These are phyloP conservation scores for Cetonia aurata DNA, from an alignment of 2,888 invertebrate genomes.

Conservation along the genomic window DNA sequence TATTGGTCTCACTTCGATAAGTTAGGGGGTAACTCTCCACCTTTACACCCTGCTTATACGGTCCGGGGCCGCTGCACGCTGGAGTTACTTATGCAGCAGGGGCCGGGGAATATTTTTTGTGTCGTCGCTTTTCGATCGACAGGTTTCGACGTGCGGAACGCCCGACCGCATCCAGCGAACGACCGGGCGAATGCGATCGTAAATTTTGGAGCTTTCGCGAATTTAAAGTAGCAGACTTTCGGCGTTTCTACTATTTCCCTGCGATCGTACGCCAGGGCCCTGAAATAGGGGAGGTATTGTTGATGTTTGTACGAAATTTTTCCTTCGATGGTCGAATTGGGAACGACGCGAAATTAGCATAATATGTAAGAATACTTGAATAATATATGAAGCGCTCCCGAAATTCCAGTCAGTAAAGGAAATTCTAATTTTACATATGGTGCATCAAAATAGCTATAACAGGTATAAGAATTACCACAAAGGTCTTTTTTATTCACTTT, in stretches of 20 bases:
- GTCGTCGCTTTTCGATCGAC: background rate
- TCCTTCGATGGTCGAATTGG: no score
- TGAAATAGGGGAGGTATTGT: no score
- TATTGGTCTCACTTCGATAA: slow-evolving; percentile 54
- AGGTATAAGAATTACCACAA: no score
- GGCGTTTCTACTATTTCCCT: background rate
- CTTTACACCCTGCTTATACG: background rate
- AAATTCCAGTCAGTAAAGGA: no score
- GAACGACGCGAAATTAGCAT: no score
- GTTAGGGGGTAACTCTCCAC: slow-evolving; percentile 51
- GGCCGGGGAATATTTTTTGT: slow-evolving; percentile 17
- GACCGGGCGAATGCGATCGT: slow-evolving; percentile 1
- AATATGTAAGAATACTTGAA: no score
- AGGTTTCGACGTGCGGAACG: slow-evolving; percentile 15
- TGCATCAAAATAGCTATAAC: no score
- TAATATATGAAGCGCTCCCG: no score
- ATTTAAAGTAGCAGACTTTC: slow-evolving; percentile 43
- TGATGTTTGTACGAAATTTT: no score
- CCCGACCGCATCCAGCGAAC: background rate
- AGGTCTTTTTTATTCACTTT: no score
- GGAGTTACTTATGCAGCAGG: slow-evolving; percentile 31
- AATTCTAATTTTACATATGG: no score
- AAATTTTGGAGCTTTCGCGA: slow-evolving; percentile 37
- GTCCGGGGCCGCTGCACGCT: background rate
- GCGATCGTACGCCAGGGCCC: background rate